Conservation (phyloP, 2,797 vertebrate genomes). For the Monodelphis domestica region DNA sequence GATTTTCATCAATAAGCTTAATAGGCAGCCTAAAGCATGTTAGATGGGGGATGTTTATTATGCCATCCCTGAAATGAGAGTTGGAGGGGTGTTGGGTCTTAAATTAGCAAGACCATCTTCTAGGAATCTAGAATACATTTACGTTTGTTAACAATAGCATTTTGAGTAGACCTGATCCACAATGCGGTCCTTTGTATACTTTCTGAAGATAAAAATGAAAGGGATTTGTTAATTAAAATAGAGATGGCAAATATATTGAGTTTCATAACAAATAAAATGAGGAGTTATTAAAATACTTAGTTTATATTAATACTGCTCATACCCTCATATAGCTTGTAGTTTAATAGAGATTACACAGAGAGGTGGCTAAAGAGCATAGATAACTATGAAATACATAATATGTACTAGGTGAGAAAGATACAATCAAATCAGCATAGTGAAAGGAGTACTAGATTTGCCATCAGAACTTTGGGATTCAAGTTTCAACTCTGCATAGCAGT, state of each 20-base stretch:
- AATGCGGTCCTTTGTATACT: not conserved
- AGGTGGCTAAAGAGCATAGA: not conserved
- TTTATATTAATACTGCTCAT: not conserved
- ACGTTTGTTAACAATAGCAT: not conserved
- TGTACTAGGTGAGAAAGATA: not conserved
- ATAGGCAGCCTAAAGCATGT: not conserved
- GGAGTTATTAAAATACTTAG: not conserved
- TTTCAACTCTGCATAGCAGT: not conserved
- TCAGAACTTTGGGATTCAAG: not conserved
- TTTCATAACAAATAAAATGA: not conserved
- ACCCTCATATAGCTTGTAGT: not conserved
- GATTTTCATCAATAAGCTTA: slow-evolving; percentile 32
- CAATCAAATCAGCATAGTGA: not conserved
- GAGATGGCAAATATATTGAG: not conserved
- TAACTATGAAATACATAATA: not conserved
- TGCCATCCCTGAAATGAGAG: not conserved
- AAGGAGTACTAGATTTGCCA: not conserved
- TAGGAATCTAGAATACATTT: not conserved
- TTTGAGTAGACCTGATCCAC: not conserved
- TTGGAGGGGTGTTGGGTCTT: not conserved
- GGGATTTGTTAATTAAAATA: not conserved
- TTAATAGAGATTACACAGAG: not conserved
- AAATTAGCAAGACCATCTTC: not conserved
- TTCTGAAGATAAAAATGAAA: not conserved
- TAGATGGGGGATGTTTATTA: not conserved